phyloP scores from a whole-genome alignment of 2,888 invertebrate genomes.

The Synanthedon vespiformis region DNA sequence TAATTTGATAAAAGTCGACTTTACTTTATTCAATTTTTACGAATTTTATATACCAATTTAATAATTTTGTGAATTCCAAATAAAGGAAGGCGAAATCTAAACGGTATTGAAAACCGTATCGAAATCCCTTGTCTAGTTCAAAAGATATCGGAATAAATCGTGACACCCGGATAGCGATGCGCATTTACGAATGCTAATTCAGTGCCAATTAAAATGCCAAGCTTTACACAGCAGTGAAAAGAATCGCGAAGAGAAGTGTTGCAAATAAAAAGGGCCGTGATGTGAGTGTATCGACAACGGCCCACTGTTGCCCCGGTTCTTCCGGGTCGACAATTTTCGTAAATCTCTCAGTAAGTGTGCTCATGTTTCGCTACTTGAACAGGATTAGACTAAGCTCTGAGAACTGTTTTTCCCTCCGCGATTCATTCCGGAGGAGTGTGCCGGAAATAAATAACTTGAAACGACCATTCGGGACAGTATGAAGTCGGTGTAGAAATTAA shows the following conservation, averaged over 20 bases:
- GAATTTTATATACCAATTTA: no score
- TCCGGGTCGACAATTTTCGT: slow-evolving; percentile 18
- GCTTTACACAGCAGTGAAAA: not conserved
- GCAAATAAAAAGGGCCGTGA: not conserved
- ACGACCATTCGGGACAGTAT: not conserved
- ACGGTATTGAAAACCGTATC: no score
- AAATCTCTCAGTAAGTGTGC: slow-evolving; percentile 43
- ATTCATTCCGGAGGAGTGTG: slow-evolving; percentile 28
- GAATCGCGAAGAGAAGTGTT: not conserved
- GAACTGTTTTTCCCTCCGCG: slow-evolving; percentile 32
- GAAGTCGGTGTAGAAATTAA: not conserved
- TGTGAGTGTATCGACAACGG: not conserved
- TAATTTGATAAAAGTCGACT: no score
- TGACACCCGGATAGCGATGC: no score
- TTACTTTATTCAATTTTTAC: no score
- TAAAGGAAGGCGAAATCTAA: no score
- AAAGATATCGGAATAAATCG: no score
- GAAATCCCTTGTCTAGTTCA: no score
- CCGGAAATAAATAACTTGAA: slow-evolving; percentile 32
- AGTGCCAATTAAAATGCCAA: no score
- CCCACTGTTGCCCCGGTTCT: not conserved
- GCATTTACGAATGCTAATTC: no score
- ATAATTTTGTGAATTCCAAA: no score
- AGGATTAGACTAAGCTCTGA: slow-evolving; percentile 42
- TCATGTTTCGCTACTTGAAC: slow-evolving; percentile 27